A percentile compares a stretch with the other conserved stretches of the same genome.
Evolutionary conservation across 2,888 invertebrate species (phyloP).

Genomic region (Agrochola macilenta): DNA sequence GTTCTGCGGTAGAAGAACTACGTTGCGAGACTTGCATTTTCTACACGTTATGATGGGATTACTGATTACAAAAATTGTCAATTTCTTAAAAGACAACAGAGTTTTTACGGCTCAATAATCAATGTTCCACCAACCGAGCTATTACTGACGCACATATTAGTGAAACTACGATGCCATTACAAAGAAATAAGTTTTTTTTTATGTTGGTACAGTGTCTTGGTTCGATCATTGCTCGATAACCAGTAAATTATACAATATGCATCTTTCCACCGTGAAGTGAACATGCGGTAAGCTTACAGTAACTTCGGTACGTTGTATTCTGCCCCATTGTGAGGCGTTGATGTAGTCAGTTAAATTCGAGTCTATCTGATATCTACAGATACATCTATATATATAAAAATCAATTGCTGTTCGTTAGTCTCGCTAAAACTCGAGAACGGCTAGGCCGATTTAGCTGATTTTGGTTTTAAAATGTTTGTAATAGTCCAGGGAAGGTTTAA

Average conservation of each 20-base stretch:
- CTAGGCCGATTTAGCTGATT: too few relatives aligned
- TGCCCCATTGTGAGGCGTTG: slow-evolving; percentile 52
- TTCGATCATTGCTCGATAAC: slow-evolving; percentile 2
- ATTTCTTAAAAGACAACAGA: background rate
- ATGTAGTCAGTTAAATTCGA: slow-evolving; percentile 45
- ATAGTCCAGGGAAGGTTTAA: too few relatives aligned
- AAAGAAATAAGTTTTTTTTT: background rate
- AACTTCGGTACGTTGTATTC: slow-evolving; percentile 59
- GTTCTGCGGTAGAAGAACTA: too few relatives aligned
- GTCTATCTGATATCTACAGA: background rate
- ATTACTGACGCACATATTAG: background rate
- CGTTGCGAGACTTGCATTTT: too few relatives aligned
- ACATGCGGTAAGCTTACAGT: slow-evolving; percentile 40
- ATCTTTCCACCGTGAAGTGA: slow-evolving; percentile 56
- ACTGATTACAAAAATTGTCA: background rate
- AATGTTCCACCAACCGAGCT: background rate
- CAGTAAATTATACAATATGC: slow-evolving; percentile 42
- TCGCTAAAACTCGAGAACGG: too few relatives aligned
- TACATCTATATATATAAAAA: too few relatives aligned
- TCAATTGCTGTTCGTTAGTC: too few relatives aligned
- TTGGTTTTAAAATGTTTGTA: too few relatives aligned
- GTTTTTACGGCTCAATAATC: background rate
- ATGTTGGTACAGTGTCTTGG: too few relatives aligned
- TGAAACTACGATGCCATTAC: background rate
- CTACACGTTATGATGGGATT: too few relatives aligned